Conservation (phyloP, 2,113 vertebrate genomes). For the Lonchura striata region DNA sequence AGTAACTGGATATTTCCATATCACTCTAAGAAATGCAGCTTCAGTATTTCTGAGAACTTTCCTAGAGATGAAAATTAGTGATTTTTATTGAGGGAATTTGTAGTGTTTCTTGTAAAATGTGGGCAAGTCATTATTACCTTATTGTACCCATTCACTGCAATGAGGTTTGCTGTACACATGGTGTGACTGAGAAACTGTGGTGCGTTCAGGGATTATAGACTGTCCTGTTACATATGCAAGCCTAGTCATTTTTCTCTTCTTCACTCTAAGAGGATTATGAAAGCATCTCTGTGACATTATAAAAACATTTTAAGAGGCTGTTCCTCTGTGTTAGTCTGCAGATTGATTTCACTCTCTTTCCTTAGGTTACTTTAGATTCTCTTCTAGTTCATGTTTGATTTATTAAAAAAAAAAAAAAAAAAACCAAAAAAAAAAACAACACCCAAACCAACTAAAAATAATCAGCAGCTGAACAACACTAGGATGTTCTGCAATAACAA, state of each 20-base stretch:
- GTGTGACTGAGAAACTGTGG: background rate
- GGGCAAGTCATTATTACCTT: background rate
- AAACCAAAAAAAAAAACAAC: no score
- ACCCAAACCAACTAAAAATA: background rate
- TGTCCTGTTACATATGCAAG: background rate
- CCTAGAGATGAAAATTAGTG: background rate
- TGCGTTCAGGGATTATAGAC: background rate
- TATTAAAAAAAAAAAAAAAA: no score
- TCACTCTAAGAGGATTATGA: background rate
- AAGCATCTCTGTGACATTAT: background rate
- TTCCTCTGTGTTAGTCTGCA: background rate
- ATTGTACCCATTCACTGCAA: background rate
- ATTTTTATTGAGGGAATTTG: background rate
- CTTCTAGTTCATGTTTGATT: background rate
- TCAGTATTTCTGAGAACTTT: background rate
- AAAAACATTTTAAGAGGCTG: background rate
- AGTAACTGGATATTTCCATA: background rate
- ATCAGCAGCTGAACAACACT: background rate
- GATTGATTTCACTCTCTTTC: background rate
- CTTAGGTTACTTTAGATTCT: background rate
- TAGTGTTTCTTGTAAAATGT: background rate
- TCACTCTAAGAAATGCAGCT: background rate
- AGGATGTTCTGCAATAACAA: background rate
- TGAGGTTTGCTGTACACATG: background rate
- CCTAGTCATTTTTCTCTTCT: background rate